Evolutionary conservation across 2,888 invertebrate genomes (phyloP).

Genomic region (Salticus scenicus): DNA sequence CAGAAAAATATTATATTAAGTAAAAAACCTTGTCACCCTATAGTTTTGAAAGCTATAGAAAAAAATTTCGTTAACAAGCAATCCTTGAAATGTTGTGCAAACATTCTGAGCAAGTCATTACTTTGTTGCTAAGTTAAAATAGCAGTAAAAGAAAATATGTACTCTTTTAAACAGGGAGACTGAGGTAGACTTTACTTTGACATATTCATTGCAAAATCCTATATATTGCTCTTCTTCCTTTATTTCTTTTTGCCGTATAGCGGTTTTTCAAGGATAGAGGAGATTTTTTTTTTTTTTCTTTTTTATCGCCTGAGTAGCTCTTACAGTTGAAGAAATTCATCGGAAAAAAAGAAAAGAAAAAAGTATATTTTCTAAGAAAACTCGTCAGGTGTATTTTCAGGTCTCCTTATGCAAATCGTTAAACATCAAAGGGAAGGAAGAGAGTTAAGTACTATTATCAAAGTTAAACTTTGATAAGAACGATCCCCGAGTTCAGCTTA

Average conservation of each 20-base stretch:
- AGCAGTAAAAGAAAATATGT: constrained; percentile 46
- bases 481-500: constrained; percentile 5
- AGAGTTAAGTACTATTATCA: constrained; percentile 22
- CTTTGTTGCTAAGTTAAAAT: constrained; percentile 38
- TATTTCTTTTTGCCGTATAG: not conserved
- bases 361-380: not conserved
- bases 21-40: constrained; percentile 30
- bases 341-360: constrained; percentile 48
- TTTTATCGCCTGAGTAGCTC: not conserved
- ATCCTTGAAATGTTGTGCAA: constrained; percentile 43
- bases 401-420: constrained; percentile 30
- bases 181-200: constrained; percentile 47
- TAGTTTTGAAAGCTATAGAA: constrained; percentile 48
- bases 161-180: not conserved
- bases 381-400: constrained; percentile 3
- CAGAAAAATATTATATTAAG: no score
- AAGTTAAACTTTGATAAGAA: constrained; percentile 60
- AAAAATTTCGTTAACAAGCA: constrained; percentile 59
- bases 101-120: constrained; percentile 51
- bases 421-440: constrained; percentile 44
- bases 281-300: not conserved
- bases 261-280: not conserved
- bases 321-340: constrained; percentile 42
- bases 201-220: constrained; percentile 12
- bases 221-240: not conserved